Conservation (phyloP, 2,888 invertebrate species). For the Tinea pellionella region DNA sequence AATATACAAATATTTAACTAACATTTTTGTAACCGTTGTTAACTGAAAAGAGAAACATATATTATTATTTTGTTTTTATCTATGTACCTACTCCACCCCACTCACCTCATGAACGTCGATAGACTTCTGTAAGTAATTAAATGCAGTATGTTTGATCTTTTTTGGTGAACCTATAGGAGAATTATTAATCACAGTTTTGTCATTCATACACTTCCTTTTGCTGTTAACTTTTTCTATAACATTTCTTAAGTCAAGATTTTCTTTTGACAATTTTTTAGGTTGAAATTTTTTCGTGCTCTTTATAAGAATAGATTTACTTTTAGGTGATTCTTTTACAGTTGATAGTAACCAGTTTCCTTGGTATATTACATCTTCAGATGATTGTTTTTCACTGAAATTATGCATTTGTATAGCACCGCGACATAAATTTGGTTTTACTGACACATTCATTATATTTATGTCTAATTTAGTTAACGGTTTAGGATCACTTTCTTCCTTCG, state of each 20-base stretch:
- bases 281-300: not conserved
- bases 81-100: too few relatives aligned
- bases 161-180: not conserved
- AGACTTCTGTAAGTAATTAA: not conserved
- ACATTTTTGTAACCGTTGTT: not conserved
- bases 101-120: not conserved
- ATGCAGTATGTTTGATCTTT: not conserved
- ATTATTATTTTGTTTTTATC: not conserved
- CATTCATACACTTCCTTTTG: not conserved
- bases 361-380: slow-evolving; percentile 49
- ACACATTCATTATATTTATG: not conserved
- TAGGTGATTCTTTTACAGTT: not conserved
- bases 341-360: slow-evolving; percentile 46
- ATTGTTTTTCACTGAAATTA: slow-evolving; percentile 42
- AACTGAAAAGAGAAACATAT: not conserved
- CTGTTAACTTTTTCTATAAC: too few relatives aligned
- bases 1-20: not conserved
- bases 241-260: not conserved
- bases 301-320: not conserved
- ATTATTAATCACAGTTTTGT: not conserved
- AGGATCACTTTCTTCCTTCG: not conserved
- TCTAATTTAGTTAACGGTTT: not conserved
- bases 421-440: slow-evolving; percentile 27
- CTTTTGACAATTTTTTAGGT: not conserved
- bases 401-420: slow-evolving; percentile 50